These are phyloP conservation scores for Aphidius gifuensis DNA, from an alignment of 1,140 invertebrate genomes.

Conservation along the genomic window DNA sequence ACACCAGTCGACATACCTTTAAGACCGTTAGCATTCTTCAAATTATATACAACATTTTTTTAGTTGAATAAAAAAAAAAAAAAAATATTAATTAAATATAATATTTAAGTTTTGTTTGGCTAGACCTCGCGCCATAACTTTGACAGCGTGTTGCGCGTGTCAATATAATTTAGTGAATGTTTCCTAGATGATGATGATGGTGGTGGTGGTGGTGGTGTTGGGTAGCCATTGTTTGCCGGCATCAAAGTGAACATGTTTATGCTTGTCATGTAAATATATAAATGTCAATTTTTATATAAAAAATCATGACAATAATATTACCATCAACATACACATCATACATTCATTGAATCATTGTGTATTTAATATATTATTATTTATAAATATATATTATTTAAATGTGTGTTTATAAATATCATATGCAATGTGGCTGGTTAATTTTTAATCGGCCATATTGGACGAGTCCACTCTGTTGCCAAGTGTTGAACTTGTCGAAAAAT, in stretches of 20 bases:
- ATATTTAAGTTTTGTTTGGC: too few relatives aligned
- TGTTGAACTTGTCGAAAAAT: conserved; percentile 18
- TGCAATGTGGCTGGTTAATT: not conserved
- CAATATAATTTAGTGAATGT: too few relatives aligned
- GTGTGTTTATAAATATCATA: too few relatives aligned
- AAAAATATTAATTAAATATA: too few relatives aligned
- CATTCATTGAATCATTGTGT: not conserved
- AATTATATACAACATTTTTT: too few relatives aligned
- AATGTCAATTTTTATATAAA: not conserved
- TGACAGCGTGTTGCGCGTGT: too few relatives aligned
- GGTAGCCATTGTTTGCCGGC: conserved; percentile 41
- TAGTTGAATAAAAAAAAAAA: too few relatives aligned
- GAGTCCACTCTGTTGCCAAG: conserved; percentile 46
- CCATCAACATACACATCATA: not conserved
- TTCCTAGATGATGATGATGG: too few relatives aligned
- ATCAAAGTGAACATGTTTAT: conserved; percentile 28
- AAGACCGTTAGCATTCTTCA: too few relatives aligned
- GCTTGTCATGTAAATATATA: not conserved
- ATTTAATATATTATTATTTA: not conserved
- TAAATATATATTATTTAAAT: not conserved
- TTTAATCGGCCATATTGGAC: conserved; percentile 48
- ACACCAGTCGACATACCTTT: too few relatives aligned
- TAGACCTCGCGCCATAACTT: too few relatives aligned
- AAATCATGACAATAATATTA: not conserved
- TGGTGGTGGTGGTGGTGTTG: too few relatives aligned